phyloP scores from a whole-genome alignment of 1,140 invertebrate genomes.

The Lepidostoma basale region DNA sequence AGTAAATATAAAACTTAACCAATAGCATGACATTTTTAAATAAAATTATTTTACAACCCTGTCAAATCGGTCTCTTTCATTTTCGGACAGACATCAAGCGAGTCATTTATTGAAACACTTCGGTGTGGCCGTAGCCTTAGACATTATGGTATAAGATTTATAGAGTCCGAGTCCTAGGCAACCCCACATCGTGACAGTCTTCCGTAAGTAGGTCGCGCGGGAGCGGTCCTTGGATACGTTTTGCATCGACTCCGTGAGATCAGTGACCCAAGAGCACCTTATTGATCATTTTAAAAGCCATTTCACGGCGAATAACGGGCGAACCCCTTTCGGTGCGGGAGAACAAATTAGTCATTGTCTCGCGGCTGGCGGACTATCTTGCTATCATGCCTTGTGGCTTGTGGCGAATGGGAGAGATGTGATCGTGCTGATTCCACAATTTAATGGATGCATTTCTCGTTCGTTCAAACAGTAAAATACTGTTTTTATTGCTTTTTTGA shows the following conservation, averaged over 20 bases:
- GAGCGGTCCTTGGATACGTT: not conserved
- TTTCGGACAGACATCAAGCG: too few relatives aligned
- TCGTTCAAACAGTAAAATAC: too few relatives aligned
- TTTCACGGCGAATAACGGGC: constrained; percentile 5
- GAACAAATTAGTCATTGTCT: constrained; percentile 20
- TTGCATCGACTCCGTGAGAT: not conserved
- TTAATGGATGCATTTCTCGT: too few relatives aligned
- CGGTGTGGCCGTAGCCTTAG: too few relatives aligned
- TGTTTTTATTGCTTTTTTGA: too few relatives aligned
- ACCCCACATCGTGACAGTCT: constrained; percentile 5
- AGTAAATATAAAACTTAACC: too few relatives aligned
- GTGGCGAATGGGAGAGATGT: not conserved
- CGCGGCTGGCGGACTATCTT: not conserved
- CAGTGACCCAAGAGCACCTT: not conserved
- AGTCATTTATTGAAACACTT: too few relatives aligned
- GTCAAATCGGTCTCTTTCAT: too few relatives aligned
- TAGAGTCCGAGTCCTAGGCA: not conserved
- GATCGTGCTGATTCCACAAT: too few relatives aligned
- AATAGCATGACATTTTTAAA: too few relatives aligned
- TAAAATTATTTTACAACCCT: too few relatives aligned
- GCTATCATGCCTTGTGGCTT: not conserved
- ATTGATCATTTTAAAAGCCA: not conserved
- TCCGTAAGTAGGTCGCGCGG: constrained; percentile 3
- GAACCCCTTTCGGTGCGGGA: constrained; percentile 1
- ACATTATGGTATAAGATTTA: too few relatives aligned